Conservation (phyloP, 1,140 invertebrate genomes). For the Tetraneura akinire region DNA sequence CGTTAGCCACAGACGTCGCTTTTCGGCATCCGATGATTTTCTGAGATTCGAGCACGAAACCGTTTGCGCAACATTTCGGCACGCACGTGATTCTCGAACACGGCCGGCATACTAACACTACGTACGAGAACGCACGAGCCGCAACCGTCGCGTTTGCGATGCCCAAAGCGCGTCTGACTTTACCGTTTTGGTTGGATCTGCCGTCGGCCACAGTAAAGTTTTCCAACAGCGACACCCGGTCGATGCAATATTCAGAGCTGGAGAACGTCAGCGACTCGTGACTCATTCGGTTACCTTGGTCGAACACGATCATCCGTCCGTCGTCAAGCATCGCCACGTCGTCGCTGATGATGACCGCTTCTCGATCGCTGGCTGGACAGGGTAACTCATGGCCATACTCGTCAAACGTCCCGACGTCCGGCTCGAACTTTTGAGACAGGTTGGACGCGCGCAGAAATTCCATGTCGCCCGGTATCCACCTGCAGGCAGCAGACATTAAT, state of each 20-base stretch:
- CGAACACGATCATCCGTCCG: conserved; percentile 15
- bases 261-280: conserved; percentile 2
- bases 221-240: conserved; percentile 41
- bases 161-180: too few relatives aligned
- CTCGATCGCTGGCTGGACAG: not conserved
- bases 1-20: not conserved
- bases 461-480: conserved; percentile 25
- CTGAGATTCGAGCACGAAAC: not conserved
- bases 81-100: conserved; percentile 39
- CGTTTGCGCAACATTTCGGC: conserved; percentile 47
- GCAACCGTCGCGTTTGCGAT: not conserved
- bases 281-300: not conserved
- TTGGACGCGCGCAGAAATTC: not conserved
- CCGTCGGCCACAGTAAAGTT: not conserved
- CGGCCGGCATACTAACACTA: conserved; percentile 48
- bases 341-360: conserved; percentile 24
- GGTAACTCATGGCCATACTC: conserved; percentile 1
- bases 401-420: not conserved
- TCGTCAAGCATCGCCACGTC: conserved; percentile 38
- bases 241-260: conserved; percentile 41
- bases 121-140: not conserved
- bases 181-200: not conserved
- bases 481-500: not conserved
- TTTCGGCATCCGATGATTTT: conserved; percentile 2
- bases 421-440: not conserved